phyloP scores from a whole-genome alignment of 1,140 invertebrate genomes.

The Lerema accius region DNA sequence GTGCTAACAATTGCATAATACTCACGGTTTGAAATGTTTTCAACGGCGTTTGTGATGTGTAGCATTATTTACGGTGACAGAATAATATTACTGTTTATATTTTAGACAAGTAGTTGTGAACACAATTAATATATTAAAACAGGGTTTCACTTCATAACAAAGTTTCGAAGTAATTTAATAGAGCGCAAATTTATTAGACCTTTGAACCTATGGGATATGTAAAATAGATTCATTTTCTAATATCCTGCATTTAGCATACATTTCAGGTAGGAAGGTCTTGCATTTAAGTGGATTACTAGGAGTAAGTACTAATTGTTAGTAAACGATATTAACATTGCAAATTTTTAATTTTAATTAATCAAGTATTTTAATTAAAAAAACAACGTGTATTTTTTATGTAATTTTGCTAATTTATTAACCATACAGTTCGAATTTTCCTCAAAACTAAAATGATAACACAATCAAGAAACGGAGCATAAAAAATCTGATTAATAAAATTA shows the following conservation, averaged over 20 bases:
- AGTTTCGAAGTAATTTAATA: conserved; percentile 1
- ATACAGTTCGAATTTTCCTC: too few species aligned
- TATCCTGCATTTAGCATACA: not conserved
- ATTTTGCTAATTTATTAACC: too few species aligned
- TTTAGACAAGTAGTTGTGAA: not conserved
- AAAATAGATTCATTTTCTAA: not conserved
- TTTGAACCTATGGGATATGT: conserved; percentile 9
- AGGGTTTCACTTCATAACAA: not conserved
- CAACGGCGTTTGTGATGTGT: not conserved
- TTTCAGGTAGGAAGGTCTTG: not conserved
- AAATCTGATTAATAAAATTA: too few species aligned
- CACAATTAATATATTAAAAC: not conserved
- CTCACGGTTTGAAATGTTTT: conserved; percentile 7
- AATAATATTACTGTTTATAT: not conserved
- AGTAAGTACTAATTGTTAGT: too few species aligned
- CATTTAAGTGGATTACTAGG: too few species aligned
- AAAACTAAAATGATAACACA: too few species aligned
- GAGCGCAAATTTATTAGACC: conserved; percentile 1
- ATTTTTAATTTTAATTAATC: conserved; percentile 43
- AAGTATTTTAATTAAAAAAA: conserved; percentile 37
- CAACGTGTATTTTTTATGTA: too few species aligned
- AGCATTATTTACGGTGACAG: not conserved
- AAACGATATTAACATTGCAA: too few species aligned
- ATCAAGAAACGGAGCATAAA: too few species aligned
- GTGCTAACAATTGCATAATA: conserved; percentile 33